A percentile compares a stretch with the other conserved stretches of the same genome.
Evolutionary conservation across 2,888 invertebrate species (phyloP).

Genomic region (Chymomyza caudatula): DNA sequence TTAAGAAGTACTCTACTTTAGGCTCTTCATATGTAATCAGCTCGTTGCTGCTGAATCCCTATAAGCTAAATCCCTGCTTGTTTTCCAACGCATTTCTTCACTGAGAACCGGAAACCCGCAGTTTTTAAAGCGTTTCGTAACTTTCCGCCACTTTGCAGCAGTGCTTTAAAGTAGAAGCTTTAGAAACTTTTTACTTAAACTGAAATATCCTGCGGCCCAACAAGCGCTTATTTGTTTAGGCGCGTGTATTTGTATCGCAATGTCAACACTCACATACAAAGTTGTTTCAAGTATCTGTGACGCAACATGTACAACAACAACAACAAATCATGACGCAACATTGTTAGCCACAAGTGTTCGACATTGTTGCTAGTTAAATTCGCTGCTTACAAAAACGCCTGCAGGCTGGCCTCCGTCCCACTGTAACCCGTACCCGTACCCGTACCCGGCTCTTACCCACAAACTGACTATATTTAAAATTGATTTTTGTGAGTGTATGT

Average conservation of each 20-base stretch:
- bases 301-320: constrained; percentile 18
- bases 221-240: not conserved
- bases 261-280: not conserved
- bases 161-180: not conserved
- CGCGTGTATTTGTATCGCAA: not conserved
- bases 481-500: not conserved
- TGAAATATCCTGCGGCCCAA: not conserved
- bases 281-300: not conserved
- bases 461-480: constrained; percentile 33
- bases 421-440: no score
- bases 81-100: no score
- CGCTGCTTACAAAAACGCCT: not conserved
- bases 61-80: no score
- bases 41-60: no score
- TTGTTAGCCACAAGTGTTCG: constrained; percentile 57
- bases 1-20: no score
- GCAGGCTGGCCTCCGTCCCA: not conserved
- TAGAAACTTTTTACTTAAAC: not conserved
- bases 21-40: no score
- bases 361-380: constrained; percentile 35
- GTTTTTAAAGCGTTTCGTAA: no score
- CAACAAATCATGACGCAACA: constrained; percentile 22
- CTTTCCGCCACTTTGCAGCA: not conserved
- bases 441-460: no score
- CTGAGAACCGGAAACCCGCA: no score